Evolutionary conservation across 2,888 invertebrate genomes (phyloP), one percentile per base, ranked within the genome.

Genomic region (Coenonympha glycerion): DNA sequence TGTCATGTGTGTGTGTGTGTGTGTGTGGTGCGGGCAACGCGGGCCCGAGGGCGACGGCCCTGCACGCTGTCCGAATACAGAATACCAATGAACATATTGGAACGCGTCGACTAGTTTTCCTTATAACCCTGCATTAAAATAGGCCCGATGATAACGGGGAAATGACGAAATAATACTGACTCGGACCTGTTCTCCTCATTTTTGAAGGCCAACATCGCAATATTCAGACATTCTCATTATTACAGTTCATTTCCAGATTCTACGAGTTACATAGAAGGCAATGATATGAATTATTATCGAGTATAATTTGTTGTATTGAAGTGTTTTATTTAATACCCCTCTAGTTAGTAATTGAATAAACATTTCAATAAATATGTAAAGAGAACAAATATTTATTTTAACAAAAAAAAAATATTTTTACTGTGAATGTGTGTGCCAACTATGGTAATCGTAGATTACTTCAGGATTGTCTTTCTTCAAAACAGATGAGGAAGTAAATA

Each of bases 1-100:
- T 71, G 66, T 71, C 71, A 71, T 68, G 69, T n/a, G n/a, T n/a
- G n/a, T n/a, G n/a, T n/a, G n/a, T n/a, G n/a, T n/a, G n/a, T n/a
- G n/a, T n/a, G n/a, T n/a, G n/a, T 64, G 57, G 54, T 57, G 53
- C 59, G 61, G n/a, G n/a, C n/a, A 21, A 24, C 24, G 49, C 11
- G 30, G 28, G 36, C 63, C 60, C 60, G 65, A 76, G 80, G 80
- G 61, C 80, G 72, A 71, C 76, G 79, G 77, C 79, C 78, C 71
- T 54, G 63, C 63, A 65, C 75, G 73, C 66, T 65, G 61, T 62
- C 64, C 60, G 81, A 79, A 83, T 83, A 77, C 75, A 70, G 56
- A 68, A 52, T 57, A 56, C 61, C 55, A 65, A 83, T 83, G 77
- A 80, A 79, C 83, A 84, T 83, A n/a, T n/a, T n/a, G 76, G 68